Evolutionary conservation across 2,797 vertebrate genomes (phyloP), one percentile per base, ranked within the genome.

Genomic region (Todus mexicanus): DNA sequence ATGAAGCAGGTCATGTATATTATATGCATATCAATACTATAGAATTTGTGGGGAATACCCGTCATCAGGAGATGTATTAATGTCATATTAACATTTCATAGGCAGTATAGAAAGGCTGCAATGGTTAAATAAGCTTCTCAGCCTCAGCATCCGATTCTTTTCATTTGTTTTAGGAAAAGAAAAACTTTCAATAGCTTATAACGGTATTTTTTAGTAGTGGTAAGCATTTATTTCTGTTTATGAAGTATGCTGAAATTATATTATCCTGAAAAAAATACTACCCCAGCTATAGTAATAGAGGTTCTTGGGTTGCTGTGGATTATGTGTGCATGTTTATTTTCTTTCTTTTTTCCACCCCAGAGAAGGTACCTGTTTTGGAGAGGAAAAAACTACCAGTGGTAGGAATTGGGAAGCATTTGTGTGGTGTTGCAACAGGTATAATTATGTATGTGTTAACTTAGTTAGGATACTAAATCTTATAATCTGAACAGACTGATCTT

Each of bases 341-440:
- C 11, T 47, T 43, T 5, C 11, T 40, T 31, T 29, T 25, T 8
- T 4, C 2, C 2, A n/a, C 22, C 10, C 31, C 7, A 99, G 99
- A 95, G 81, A 98, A 98, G 89, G 98, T 99, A 16, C 98, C 98
- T 42, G 57, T 98, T 89, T 96, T 99, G 65, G 91, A 60, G 73
- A 96, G 98, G 93, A 97, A 98, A 85, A 97, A 93, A 26, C 94
- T 98, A 22, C 98, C 98, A 4, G 90, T 99, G 43, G 97, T 99
- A 22, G 99, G 98, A 80, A 98, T 99, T 21, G 99, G 99, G 27
- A 99, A 99, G 83, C 99, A 99, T 92, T 94, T 99, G 66, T 99
- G 99, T 97, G 99, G 99, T 84, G 98, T 98, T 23, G 99, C 99
- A 0, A 99, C 99, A 97, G 99, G 99, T 99, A 95, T 40, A 86